Evolutionary conservation across 2,113 vertebrate species (phyloP).

Genomic region (Pollimyrus isidori): DNA sequence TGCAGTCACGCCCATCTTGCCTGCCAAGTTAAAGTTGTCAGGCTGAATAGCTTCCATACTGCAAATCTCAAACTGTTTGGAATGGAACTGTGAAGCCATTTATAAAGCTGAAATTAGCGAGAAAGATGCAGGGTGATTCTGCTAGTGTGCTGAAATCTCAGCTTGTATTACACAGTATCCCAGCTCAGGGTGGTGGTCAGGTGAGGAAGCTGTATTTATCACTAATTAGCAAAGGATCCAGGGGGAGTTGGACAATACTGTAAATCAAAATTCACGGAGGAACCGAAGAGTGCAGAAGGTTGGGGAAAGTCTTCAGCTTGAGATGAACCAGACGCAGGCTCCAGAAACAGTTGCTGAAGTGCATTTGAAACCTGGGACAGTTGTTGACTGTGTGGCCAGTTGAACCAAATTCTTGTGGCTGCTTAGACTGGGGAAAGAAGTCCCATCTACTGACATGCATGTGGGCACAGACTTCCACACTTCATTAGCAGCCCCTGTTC

Average conservation of each 20-base stretch:
- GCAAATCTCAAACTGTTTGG: slow-evolving; percentile 3
- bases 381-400: neutral
- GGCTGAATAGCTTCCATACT: neutral
- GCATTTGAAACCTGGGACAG: neutral
- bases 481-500: neutral
- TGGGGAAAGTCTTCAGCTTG: slow-evolving; percentile 5
- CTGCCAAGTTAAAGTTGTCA: slow-evolving; percentile 8
- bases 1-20: slow-evolving; percentile 12
- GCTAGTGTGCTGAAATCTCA: slow-evolving; percentile 27
- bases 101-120: slow-evolving; percentile 32
- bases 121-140: slow-evolving; percentile 26
- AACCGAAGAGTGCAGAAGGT: slow-evolving; percentile 14
- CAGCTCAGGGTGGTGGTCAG: slow-evolving; percentile 43
- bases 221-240: neutral
- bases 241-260: neutral
- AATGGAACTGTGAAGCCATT: neutral
- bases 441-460: neutral
- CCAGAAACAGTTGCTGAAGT: neutral
- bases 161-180: slow-evolving; percentile 21
- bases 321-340: neutral
- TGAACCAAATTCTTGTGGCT: neutral
- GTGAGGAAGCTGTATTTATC: slow-evolving; percentile 18
- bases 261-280: neutral
- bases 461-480: slow-evolving; percentile 10
- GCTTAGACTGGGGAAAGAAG: neutral